Conservation (phyloP, 2,797 vertebrate species). For the Selene dorsalis region DNA sequence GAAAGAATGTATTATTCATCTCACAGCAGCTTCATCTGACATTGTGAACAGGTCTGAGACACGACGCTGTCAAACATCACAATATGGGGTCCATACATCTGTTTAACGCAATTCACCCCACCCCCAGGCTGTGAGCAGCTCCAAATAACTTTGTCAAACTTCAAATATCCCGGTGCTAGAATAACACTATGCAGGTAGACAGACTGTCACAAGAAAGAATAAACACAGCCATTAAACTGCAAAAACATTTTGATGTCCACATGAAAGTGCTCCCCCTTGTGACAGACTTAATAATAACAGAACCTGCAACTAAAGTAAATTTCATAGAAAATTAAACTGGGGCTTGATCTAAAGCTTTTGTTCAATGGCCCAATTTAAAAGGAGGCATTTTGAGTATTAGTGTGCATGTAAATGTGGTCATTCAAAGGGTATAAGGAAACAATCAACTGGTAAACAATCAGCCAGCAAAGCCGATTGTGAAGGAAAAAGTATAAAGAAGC, state of each 20-base stretch:
- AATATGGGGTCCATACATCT: background rate
- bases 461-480: conserved; percentile 70
- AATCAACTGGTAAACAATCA: conserved; percentile 71
- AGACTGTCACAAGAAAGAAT: background rate
- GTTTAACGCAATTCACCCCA: background rate
- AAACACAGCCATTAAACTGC: background rate
- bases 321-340: background rate
- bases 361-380: background rate
- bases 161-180: background rate
- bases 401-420: conserved; percentile 76
- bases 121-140: background rate
- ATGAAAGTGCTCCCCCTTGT: background rate
- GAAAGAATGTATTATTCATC: background rate
- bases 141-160: background rate
- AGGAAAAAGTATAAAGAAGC: conserved; percentile 59
- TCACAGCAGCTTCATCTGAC: background rate
- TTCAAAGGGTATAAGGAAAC: conserved; percentile 62
- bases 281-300: background rate
- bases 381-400: conserved; percentile 32
- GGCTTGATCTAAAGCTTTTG: background rate
- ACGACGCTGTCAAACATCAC: background rate
- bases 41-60: background rate
- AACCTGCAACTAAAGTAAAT: background rate
- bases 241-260: background rate
- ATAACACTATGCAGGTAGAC: background rate